phyloP scores from a whole-genome alignment of 2,113 vertebrate species.

The Tauraco erythrolophus region DNA sequence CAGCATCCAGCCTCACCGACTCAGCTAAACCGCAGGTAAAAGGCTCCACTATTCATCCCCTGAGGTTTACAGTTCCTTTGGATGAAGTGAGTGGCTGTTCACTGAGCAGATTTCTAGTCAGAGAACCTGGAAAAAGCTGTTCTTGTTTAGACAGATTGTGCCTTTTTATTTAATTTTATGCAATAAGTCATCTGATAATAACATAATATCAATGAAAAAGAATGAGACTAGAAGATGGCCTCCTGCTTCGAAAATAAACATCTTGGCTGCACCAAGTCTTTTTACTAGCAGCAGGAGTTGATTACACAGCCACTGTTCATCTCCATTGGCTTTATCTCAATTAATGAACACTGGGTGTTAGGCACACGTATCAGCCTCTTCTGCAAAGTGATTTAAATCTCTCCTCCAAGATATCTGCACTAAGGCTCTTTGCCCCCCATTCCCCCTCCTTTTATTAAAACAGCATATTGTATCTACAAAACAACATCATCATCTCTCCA shows the following conservation, averaged over 20 bases:
- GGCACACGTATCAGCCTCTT: slow-evolving; percentile 22
- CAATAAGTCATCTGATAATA: slow-evolving; percentile 42
- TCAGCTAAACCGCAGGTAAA: neutral
- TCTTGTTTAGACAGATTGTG: neutral
- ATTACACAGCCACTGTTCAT: slow-evolving; percentile 45
- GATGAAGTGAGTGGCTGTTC: neutral
- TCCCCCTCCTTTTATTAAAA: neutral
- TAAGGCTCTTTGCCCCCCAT: neutral
- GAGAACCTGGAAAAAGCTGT: neutral
- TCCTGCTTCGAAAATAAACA: slow-evolving; percentile 64
- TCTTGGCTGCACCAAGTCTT: slow-evolving; percentile 28
- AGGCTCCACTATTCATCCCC: neutral
- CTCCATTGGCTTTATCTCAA: slow-evolving; percentile 38
- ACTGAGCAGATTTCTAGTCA: neutral
- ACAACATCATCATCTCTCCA: neutral
- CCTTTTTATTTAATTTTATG: slow-evolving; percentile 36
- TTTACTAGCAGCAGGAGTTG: slow-evolving; percentile 29
- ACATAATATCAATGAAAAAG: neutral
- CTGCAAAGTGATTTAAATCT: slow-evolving; percentile 28
- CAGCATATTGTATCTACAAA: neutral
- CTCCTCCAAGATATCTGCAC: neutral
- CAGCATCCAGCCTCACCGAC: neutral
- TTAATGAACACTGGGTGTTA: slow-evolving; percentile 34
- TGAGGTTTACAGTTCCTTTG: neutral
- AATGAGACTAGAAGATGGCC: slow-evolving; percentile 12